Evolutionary conservation across 92 coral and sea anemone genomes (phyloP).

Genomic region (Siderastrea siderea): DNA sequence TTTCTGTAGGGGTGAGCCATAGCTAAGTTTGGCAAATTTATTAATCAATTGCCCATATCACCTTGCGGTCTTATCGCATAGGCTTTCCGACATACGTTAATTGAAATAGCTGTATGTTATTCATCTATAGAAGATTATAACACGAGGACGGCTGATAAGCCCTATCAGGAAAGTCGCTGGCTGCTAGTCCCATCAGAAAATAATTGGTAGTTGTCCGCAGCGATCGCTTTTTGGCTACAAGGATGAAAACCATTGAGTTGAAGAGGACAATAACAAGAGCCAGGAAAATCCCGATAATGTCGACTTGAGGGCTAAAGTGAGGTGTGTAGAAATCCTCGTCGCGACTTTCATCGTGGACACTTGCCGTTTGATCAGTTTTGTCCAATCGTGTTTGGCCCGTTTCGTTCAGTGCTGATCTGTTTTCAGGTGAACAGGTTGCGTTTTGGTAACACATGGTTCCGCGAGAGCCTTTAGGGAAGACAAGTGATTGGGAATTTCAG

Average conservation of each 20-base stretch:
- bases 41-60: no score
- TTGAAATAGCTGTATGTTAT: no score
- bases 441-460: neutral
- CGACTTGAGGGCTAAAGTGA: constrained; percentile 25
- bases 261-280: constrained; percentile 51
- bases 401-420: neutral
- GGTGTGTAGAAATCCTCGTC: constrained; percentile 32
- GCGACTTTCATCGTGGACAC: neutral
- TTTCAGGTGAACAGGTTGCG: neutral
- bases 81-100: no score
- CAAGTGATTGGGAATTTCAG: neutral
- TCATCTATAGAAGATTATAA: no score
- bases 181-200: constrained; percentile 64
- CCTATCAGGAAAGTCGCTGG: constrained; percentile 70
- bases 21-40: no score
- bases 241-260: constrained; percentile 50
- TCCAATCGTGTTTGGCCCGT: neutral
- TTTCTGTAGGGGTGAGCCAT: no score
- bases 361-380: neutral
- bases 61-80: no score
- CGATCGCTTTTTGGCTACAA: constrained; percentile 53
- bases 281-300: constrained; percentile 48
- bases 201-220: constrained; percentile 61
- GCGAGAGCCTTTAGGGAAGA: neutral
- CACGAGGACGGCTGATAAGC: constrained; percentile 49